Base-by-base conservation (phyloP, 2,888 invertebrate species). In the Norana najaformis region DNA sequence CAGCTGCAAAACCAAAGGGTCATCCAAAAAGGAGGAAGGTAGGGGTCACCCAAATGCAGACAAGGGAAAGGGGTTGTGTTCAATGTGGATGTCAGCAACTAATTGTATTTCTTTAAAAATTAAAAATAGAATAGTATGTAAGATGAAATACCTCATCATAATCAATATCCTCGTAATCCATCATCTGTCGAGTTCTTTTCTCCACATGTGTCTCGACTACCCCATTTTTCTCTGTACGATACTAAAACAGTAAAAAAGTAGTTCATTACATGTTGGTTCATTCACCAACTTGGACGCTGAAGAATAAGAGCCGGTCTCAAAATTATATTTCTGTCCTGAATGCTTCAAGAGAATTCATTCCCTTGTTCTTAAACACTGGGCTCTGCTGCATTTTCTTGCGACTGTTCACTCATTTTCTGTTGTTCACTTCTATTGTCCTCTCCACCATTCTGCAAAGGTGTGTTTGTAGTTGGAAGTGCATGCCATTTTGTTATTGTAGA, bases 201-300 rank as follows among this genome's bases (percentile, higher is more conserved):
- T 83, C 89, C 13, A 89, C n/a, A 23, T 38, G 89, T 38, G 89
- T 89, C 89, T 89, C 89, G 23, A 89, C 83, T 30, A 89, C 89
- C 11, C 89, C 89, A 23, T 83, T 20, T 41, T 85, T 89, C 34
- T 89, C 89, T 30, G 89, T 89, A 34, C 85, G 83, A 38, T 89
- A 41, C 89, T 89, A 36, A 34, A 89, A 47, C 69, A 69, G 69
- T 8, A 69, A 69, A n/a, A 69, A 69, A 69, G 11, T n/a, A n/a
- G n/a, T 30, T n/a, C n/a, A 8, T 69, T 8, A 69, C 3, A n/a
- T 30, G n/a, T 69, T 8, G 13, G 69, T 30, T 30, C 6, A n/a
- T 69, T 69, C n/a, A 47, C 47, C 47, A 47, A 47, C 23, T 69
- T 69, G n/a, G 69, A 69, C n/a, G 13, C n/a, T 69, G 69, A 30